phyloP scores from a whole-genome alignment of 2,113 vertebrate genomes.

The Rhinopomastus cyanomelas region DNA sequence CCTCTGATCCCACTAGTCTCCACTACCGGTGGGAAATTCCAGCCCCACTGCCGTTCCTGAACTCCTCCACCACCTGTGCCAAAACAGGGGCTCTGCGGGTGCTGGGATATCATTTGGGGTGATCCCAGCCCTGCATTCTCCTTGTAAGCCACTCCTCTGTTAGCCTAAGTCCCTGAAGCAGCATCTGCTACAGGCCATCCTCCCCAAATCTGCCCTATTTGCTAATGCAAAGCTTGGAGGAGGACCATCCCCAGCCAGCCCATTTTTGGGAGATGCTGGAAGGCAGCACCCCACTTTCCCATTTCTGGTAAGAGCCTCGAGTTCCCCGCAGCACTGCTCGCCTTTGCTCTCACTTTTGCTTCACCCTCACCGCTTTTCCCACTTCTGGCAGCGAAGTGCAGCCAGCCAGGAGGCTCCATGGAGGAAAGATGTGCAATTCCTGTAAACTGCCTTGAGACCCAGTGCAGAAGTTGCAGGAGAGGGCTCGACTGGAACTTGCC shows the following conservation, averaged over 20 bases:
- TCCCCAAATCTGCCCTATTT: background rate
- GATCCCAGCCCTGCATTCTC: background rate
- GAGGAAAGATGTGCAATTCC: background rate
- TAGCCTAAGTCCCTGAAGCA: background rate
- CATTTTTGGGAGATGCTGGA: background rate
- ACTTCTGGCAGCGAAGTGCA: accelerated
- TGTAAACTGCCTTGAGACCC: background rate
- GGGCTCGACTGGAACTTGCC: background rate
- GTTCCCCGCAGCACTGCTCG: background rate
- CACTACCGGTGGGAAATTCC: background rate
- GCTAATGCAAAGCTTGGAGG: accelerated
- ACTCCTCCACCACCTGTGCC: background rate
- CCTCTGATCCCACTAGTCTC: too few species aligned
- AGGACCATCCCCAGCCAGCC: background rate
- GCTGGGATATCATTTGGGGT: background rate
- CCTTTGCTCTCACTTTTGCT: conserved; percentile 1
- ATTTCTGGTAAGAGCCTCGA: background rate
- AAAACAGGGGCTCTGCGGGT: background rate
- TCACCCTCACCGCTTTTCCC: background rate
- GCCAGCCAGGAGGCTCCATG: accelerated
- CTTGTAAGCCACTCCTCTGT: background rate
- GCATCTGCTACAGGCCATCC: accelerated
- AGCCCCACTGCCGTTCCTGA: background rate
- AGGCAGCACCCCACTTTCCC: background rate
- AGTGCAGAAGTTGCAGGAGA: background rate